Conservation (phyloP, 2,888 invertebrate genomes). For the Scaptomyza reducta region DNA sequence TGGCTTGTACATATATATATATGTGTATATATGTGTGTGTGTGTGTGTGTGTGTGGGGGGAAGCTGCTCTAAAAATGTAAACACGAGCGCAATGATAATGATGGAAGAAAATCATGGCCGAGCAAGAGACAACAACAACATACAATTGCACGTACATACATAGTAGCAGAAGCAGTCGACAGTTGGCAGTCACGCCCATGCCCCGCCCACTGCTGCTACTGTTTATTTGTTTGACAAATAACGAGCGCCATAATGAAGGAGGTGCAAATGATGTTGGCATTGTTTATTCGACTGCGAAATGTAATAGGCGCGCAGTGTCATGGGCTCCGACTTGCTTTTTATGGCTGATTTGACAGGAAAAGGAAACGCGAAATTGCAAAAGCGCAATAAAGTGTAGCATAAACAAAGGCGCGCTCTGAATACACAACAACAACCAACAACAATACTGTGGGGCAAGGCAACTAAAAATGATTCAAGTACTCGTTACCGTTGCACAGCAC, state of each 20-base stretch:
- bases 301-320: conserved; percentile 76
- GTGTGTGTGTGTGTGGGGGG: conserved; percentile 16
- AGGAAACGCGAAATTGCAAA: conserved; percentile 80
- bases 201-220: conserved; percentile 19
- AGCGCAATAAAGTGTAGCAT: conserved; percentile 81
- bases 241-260: conserved; percentile 80
- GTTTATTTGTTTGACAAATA: conserved; percentile 81
- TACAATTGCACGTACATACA: conserved; percentile 70
- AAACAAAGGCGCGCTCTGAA: conserved; percentile 75
- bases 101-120: conserved; percentile 75
- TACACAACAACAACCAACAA: conserved; percentile 41
- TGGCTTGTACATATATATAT: neutral
- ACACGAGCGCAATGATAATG: conserved; percentile 75
- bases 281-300: conserved; percentile 81
- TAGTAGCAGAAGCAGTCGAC: conserved; percentile 26
- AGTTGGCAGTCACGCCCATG: conserved; percentile 36
- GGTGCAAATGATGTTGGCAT: conserved; percentile 81
- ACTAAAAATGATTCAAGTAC: conserved; percentile 62
- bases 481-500: conserved; percentile 65
- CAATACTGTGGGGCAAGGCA: conserved; percentile 25
- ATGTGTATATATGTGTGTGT: neutral
- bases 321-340: conserved; percentile 68
- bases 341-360: conserved; percentile 80
- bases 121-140: conserved; percentile 21
- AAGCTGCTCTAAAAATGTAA: conserved; percentile 67